These are phyloP conservation scores for Allacma fusca DNA, from an alignment of 2,888 invertebrate genomes.

Conservation along the genomic window DNA sequence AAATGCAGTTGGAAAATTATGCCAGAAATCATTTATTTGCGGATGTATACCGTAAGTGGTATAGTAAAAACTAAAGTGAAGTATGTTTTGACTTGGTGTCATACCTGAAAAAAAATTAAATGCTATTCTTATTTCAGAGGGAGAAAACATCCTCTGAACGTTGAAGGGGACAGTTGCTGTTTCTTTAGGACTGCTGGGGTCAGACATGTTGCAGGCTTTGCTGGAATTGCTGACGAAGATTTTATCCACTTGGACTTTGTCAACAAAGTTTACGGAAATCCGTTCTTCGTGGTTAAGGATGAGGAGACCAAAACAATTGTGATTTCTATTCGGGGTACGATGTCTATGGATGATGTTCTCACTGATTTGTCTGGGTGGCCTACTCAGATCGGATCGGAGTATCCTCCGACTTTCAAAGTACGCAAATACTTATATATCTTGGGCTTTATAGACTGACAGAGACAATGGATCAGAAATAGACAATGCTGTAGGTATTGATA, in stretches of 20 bases:
- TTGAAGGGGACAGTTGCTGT: constrained; percentile 88
- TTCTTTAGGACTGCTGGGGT: constrained; percentile 85
- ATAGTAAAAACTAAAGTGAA: neutral
- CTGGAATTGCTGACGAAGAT: constrained; percentile 73
- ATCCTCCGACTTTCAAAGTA: neutral
- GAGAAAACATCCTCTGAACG: constrained; percentile 69
- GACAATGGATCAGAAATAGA: no score
- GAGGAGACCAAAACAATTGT: constrained; percentile 81
- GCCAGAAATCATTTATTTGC: constrained; percentile 76
- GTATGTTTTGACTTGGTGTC: neutral
- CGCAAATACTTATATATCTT: no score
- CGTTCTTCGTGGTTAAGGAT: constrained; percentile 86
- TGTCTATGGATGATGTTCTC: constrained; percentile 83
- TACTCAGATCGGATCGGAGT: constrained; percentile 72
- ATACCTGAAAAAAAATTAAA: no score
- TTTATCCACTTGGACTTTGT: constrained; percentile 86
- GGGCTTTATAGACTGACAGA: constrained; percentile 72
- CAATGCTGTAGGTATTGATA: no score
- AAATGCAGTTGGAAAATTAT: constrained; percentile 77
- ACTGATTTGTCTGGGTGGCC: constrained; percentile 82
- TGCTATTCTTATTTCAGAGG: no score
- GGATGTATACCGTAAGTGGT: constrained; percentile 73
- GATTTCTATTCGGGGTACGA: constrained; percentile 83
- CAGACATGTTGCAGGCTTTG: constrained; percentile 74
- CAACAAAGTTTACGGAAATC: constrained; percentile 84